Base-by-base conservation (phyloP, 1,140 invertebrate species). In the Solen grandis region DNA sequence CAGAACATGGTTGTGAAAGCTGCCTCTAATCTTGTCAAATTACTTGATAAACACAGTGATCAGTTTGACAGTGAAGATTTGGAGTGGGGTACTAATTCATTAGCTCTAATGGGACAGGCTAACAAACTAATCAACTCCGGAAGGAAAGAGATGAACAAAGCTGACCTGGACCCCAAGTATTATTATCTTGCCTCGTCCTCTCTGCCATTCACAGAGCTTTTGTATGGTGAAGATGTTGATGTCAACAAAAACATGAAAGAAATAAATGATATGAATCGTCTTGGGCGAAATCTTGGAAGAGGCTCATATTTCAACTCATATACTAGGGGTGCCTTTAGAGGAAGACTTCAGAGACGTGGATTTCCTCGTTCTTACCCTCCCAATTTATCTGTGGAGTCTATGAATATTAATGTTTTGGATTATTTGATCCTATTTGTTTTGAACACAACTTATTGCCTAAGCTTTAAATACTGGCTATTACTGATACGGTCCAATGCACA, bases 221-320 rank as follows among this genome's bases (percentile, higher is more conserved):
- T 69, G 41, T 69, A 52, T 10, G 65, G 65, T 25, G 46, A 52
- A 50, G 38, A 50, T 14, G 29, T 27, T 25, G 38, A 52, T 52
- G 65, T 50, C 19, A 50, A 69, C 14, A 69, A 69, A 50, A 69
- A 69, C n/a, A 46, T 69, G 14, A 33, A 46, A 38, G 65, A 69
- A 25, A 69, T 69, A 25, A 69, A 69, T 69, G 46, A 69, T 25
- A 50, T 69, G 65, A 69, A 69, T 46, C 29, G 41, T 16, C 46
- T 69, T 50, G 65, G 65, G 13, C 38, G 46, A 16, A 31, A 16
- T 25, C n/a, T 52, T 5, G 65, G 65, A 31, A 46, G 38, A 29
- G 65, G 65, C 5, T n/a, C 46, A n/a, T n/a, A n/a, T n/a, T n/a
- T n/a, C n/a, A n/a, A n/a, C n/a, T n/a, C n/a, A n/a, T n/a, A n/a